These are phyloP conservation scores for Origma solitaria DNA, from an alignment of 2,113 vertebrate species.

Conservation along the genomic window DNA sequence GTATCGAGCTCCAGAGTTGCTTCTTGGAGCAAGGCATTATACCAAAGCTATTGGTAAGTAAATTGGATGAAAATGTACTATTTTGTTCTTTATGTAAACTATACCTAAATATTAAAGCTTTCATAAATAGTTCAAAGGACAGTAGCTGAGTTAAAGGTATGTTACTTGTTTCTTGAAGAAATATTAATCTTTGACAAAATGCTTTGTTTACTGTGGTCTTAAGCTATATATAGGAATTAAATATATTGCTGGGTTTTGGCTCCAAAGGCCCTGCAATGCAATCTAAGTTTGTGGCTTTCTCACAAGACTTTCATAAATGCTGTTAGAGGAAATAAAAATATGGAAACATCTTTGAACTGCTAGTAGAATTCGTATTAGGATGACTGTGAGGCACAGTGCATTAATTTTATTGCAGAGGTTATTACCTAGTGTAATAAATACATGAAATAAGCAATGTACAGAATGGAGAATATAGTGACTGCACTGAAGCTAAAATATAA, in stretches of 20 bases:
- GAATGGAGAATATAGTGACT: background rate
- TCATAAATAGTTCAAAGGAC: background rate
- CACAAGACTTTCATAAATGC: background rate
- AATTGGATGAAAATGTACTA: background rate
- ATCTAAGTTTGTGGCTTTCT: background rate
- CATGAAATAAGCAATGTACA: background rate
- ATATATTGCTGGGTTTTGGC: background rate
- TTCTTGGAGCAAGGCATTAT: slow-evolving; percentile 98
- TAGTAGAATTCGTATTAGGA: background rate
- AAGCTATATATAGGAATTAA: background rate
- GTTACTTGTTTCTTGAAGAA: background rate
- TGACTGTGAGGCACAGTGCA: background rate
- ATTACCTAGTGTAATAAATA: background rate
- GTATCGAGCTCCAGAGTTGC: slow-evolving; percentile 97
- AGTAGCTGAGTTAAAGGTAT: background rate
- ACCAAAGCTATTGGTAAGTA: slow-evolving; percentile 99
- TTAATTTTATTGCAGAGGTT: background rate
- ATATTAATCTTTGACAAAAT: background rate
- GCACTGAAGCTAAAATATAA: background rate
- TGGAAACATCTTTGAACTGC: background rate
- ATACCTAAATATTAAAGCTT: background rate
- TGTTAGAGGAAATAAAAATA: background rate
- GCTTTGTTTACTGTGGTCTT: background rate
- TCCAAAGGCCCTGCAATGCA: background rate
- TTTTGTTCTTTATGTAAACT: background rate